Percentiles rank a stretch among this genome's conserved stretches.
Evolutionary conservation across 1,140 invertebrate genomes (phyloP).

Genomic region (Eubasilissa regina): DNA sequence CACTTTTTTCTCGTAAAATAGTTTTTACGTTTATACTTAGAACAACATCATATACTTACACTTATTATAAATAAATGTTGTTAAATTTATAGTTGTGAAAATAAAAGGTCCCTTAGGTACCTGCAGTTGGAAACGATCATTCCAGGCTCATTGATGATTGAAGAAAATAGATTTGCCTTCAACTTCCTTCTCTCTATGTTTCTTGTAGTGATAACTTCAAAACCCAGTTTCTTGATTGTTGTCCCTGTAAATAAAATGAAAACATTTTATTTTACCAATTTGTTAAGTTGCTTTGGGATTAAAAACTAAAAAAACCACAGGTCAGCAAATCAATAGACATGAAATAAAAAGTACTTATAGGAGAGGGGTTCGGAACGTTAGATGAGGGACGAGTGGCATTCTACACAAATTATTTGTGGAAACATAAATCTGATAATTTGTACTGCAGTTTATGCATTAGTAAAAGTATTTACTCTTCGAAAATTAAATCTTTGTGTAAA

Average conservation of each 20-base stretch:
- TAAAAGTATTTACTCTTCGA: no score
- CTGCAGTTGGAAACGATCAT: slow-evolving; percentile 59
- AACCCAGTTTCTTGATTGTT: slow-evolving; percentile 36
- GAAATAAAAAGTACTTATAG: no score
- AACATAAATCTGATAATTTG: no score
- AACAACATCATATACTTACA: neutral
- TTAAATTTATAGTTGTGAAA: neutral
- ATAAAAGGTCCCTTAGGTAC: slow-evolving; percentile 29
- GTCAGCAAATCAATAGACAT: neutral
- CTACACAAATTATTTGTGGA: no score
- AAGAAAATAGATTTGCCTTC: slow-evolving; percentile 30
- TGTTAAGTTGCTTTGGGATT: no score
- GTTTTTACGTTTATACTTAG: slow-evolving; percentile 18
- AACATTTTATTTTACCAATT: neutral
- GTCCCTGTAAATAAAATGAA: slow-evolving; percentile 48
- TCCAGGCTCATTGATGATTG: slow-evolving; percentile 47
- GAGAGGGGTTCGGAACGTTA: no score
- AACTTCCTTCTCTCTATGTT: slow-evolving; percentile 40
- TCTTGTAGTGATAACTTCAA: slow-evolving; percentile 36
- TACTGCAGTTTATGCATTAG: no score
- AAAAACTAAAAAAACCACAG: neutral
- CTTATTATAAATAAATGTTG: no score
- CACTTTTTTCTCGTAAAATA: no score
- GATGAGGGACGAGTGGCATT: no score
- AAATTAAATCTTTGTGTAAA: no score